Percentiles rank a stretch among this genome's conserved stretches.
Evolutionary conservation across 1,140 invertebrate species (phyloP).

Genomic region (Asbolus verrucosus): DNA sequence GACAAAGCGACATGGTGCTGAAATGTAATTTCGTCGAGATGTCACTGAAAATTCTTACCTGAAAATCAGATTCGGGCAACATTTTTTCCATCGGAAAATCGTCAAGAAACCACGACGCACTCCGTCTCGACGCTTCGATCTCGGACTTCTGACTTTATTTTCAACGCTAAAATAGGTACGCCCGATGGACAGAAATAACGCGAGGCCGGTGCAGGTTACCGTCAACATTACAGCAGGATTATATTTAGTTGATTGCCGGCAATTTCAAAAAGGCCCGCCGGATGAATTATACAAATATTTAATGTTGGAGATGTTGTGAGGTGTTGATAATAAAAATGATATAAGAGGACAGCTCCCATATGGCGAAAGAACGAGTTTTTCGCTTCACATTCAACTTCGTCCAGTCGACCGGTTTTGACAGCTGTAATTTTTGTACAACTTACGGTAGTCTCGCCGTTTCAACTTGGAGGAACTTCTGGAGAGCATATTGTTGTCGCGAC

Average conservation of each 20-base stretch:
- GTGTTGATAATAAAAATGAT: conserved; percentile 18
- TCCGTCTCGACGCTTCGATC: conserved; percentile 40
- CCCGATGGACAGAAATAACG: conserved; percentile 55
- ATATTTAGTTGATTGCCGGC: conserved; percentile 46
- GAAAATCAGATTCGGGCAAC: not conserved
- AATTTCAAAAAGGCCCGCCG: conserved; percentile 22
- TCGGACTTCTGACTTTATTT: conserved; percentile 55
- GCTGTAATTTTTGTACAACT: too few species aligned
- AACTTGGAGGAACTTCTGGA: not conserved
- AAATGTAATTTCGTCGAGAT: too few species aligned
- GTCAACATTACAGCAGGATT: conserved; percentile 44
- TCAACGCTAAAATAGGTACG: conserved; percentile 54
- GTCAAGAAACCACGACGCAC: conserved; percentile 22
- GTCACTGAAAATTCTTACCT: too few species aligned
- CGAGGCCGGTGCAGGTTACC: conserved; percentile 51
- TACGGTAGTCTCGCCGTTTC: too few species aligned
- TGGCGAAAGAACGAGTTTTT: not conserved
- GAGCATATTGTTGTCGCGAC: too few species aligned
- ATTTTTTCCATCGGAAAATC: not conserved
- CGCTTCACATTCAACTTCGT: not conserved
- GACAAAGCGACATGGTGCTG: too few species aligned
- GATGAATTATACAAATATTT: conserved; percentile 30
- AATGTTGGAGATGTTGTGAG: conserved; percentile 16
- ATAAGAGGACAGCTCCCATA: not conserved
- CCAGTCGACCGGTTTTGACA: too few species aligned